phyloP scores from a whole-genome alignment of 1,140 invertebrate species.

The Anoplophora glabripennis region DNA sequence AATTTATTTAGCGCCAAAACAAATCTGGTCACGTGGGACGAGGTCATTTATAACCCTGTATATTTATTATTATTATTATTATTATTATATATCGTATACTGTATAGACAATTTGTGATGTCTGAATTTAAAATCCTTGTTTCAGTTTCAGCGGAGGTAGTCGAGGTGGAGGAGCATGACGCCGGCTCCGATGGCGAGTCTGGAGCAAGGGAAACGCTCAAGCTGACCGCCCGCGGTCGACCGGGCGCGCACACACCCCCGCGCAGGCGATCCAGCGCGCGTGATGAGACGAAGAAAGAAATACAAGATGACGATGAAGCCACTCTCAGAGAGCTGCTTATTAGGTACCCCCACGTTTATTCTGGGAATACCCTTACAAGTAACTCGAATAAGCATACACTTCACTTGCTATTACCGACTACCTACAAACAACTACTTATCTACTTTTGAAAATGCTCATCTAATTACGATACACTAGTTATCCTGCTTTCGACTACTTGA shows the following conservation, averaged over 20 bases:
- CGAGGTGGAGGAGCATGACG: constrained; percentile 50
- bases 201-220: constrained; percentile 43
- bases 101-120: too few species aligned
- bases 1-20: too few species aligned
- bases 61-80: too few species aligned
- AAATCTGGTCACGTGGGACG: too few species aligned
- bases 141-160: constrained; percentile 44
- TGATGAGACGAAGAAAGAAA: constrained; percentile 51
- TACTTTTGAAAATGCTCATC: constrained; percentile 3
- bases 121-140: constrained; percentile 6
- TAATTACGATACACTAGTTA: too few species aligned
- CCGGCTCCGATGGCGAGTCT: constrained; percentile 42
- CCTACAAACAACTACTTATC: constrained; percentile 5
- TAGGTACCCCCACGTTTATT: constrained; percentile 60
- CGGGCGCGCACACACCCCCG: constrained; percentile 38
- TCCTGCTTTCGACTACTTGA: too few species aligned
- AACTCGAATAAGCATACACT: constrained; percentile 7
- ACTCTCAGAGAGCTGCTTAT: constrained; percentile 82
- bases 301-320: constrained; percentile 76
- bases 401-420: constrained; percentile 1
- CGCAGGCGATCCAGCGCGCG: constrained; percentile 36
- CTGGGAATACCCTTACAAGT: background rate
- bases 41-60: too few species aligned
- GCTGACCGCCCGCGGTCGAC: constrained; percentile 44
- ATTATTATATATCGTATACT: too few species aligned